Conservation (phyloP, 2,113 vertebrate species). For the Pteruthius melanotis region DNA sequence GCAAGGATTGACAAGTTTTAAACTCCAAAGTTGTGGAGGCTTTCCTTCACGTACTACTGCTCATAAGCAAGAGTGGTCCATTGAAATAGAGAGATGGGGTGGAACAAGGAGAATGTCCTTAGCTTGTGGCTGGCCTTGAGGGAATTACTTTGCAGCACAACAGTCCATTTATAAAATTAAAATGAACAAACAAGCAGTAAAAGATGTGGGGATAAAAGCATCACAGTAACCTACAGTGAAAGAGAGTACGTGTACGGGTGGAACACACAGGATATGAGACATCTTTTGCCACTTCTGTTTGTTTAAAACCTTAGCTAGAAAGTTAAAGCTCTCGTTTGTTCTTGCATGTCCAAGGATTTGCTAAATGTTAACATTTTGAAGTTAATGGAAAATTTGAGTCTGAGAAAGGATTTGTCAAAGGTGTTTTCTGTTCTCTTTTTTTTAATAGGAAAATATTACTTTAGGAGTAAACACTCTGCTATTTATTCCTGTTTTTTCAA, state of each 20-base stretch:
- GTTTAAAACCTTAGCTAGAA: conserved; percentile 11
- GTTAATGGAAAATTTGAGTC: conserved; percentile 14
- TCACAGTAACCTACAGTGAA: conserved; percentile 7
- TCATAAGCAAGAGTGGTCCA: neutral
- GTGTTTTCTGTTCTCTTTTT: neutral
- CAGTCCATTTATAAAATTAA: conserved; percentile 21
- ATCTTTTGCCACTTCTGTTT: conserved; percentile 32
- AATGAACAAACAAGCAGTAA: neutral
- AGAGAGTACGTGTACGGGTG: neutral
- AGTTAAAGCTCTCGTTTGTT: neutral
- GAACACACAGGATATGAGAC: conserved; percentile 1
- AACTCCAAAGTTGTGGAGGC: neutral
- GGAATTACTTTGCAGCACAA: neutral
- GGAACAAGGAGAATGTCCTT: neutral
- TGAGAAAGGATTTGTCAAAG: neutral
- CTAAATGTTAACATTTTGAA: neutral
- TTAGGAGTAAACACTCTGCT: neutral
- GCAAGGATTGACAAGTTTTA: neutral
- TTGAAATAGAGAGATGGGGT: neutral
- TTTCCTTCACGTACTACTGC: neutral
- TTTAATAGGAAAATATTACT: neutral
- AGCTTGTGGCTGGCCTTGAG: neutral
- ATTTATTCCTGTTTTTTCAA: neutral
- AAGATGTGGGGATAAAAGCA: neutral
- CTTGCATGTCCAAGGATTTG: neutral